These are phyloP conservation scores for Psittacula echo DNA, from an alignment of 2,797 vertebrate genomes.

Conservation along the genomic window DNA sequence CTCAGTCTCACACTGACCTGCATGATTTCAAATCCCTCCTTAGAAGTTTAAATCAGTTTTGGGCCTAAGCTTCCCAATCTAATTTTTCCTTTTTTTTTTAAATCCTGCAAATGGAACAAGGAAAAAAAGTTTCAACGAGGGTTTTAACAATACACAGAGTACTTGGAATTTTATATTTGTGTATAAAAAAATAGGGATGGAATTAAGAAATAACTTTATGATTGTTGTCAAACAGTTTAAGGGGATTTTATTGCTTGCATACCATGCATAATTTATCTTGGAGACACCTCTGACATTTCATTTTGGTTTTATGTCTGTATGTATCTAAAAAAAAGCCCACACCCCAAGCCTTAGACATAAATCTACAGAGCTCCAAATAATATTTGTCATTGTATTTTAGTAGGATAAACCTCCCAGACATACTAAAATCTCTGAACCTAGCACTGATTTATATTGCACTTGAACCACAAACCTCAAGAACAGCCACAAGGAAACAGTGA, in stretches of 20 bases:
- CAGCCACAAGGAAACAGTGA: background rate
- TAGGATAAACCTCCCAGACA: background rate
- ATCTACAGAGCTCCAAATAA: background rate
- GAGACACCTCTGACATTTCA: background rate
- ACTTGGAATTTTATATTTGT: background rate
- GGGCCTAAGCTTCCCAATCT: background rate
- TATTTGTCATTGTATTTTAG: background rate
- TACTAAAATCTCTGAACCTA: background rate
- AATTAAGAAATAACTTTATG: background rate
- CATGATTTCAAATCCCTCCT: background rate
- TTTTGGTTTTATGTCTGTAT: background rate
- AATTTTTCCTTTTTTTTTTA: background rate
- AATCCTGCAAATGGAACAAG: background rate
- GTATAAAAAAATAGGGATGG: background rate
- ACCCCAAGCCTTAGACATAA: background rate
- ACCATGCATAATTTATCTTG: background rate
- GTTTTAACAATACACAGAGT: background rate
- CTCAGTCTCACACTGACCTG: background rate
- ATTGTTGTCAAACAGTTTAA: background rate
- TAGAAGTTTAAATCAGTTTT: background rate
- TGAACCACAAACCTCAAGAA: background rate
- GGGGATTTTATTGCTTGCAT: background rate
- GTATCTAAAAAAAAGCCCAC: background rate
- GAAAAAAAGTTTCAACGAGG: background rate
- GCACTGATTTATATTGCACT: background rate